A percentile compares a stretch with the other conserved stretches of the same genome.
Evolutionary conservation across 2,888 invertebrate genomes (phyloP).

Genomic region (Tachina grossa): DNA sequence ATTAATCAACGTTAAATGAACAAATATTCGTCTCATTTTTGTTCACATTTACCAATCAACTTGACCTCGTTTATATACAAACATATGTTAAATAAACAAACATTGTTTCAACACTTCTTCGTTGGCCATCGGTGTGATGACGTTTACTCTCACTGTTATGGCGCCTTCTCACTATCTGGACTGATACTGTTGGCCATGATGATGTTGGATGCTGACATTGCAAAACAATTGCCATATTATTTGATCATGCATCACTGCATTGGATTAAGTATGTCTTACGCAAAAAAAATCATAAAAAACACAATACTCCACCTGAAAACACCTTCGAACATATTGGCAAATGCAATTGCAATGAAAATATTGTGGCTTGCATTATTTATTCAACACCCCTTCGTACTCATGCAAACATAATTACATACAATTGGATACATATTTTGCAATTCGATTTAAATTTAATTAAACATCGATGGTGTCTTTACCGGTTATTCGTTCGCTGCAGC

Average conservation of each 20-base stretch:
- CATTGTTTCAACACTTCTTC: conserved; percentile 38
- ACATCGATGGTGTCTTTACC: conserved; percentile 15
- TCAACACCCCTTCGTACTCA: conserved; percentile 1
- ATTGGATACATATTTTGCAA: neutral
- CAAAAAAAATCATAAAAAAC: conserved; percentile 9
- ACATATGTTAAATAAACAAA: conserved; percentile 14
- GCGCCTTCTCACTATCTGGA: neutral
- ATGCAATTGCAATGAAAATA: conserved; percentile 55
- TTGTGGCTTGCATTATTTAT: conserved; percentile 34
- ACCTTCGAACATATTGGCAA: conserved; percentile 47
- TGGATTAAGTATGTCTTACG: conserved; percentile 41
- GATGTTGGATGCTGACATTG: conserved; percentile 16
- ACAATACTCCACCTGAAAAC: conserved; percentile 11
- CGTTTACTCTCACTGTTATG: conserved; percentile 16
- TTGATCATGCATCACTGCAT: conserved; percentile 41
- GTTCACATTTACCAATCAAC: conserved; percentile 38
- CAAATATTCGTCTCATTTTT: neutral
- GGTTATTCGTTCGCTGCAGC: conserved; percentile 84
- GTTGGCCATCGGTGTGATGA: neutral
- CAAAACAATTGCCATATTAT: conserved; percentile 52
- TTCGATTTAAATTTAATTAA: conserved; percentile 42
- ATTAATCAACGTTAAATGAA: conserved; percentile 54
- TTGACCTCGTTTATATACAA: conserved; percentile 55
- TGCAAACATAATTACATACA: neutral
- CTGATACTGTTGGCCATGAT: conserved; percentile 2